phyloP scores from a whole-genome alignment of 2,113 vertebrate species.

The Nanger granti region DNA sequence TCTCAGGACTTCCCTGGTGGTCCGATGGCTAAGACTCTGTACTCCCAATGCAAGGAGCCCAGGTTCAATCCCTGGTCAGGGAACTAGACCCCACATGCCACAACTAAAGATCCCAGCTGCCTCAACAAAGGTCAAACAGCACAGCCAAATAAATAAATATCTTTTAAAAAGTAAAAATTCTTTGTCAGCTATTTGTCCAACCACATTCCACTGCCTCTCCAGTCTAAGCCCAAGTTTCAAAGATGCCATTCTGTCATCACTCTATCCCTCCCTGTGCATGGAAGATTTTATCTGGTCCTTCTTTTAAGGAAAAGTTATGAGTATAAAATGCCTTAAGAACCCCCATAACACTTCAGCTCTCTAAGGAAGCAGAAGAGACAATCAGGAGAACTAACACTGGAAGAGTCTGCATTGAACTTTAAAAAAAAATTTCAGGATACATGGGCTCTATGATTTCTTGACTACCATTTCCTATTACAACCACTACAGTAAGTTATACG shows the following conservation, averaged over 20 bases:
- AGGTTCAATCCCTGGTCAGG: background rate
- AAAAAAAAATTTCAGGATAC: background rate
- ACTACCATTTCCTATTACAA: background rate
- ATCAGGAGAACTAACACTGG: background rate
- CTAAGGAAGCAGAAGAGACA: background rate
- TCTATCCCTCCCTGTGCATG: background rate
- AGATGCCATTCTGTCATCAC: background rate
- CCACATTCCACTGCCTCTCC: background rate
- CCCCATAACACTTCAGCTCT: background rate
- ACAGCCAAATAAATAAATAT: background rate
- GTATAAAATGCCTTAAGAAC: background rate
- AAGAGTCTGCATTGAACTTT: background rate
- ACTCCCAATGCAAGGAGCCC: background rate
- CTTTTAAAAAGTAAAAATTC: background rate
- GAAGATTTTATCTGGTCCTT: background rate
- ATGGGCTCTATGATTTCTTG: background rate
- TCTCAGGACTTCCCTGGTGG: background rate
- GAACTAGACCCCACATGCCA: background rate
- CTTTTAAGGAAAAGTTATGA: background rate
- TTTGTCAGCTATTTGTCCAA: background rate
- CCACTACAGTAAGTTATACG: background rate
- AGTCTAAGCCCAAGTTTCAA: background rate
- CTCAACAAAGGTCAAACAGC: background rate
- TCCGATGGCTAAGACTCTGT: background rate
- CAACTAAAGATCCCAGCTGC: background rate